Percentiles rank a stretch among this genome's conserved stretches.
These are phyloP conservation scores for Drosophila parabipectinata DNA, from an alignment of 1,140 invertebrate species.

Conservation along the genomic window DNA sequence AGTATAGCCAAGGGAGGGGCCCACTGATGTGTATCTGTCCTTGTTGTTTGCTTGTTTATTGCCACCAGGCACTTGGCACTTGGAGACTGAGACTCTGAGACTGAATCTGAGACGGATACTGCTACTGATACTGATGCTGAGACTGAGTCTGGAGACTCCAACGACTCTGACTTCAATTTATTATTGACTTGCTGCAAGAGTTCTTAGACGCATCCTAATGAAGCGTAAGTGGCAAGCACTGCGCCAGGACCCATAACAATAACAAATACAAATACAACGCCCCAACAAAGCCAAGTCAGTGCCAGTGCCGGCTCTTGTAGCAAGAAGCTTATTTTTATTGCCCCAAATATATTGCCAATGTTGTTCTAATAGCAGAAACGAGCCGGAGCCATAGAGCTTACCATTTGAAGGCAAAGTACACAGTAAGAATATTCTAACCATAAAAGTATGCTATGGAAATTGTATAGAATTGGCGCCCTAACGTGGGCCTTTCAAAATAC, in stretches of 20 bases:
- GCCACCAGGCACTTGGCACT: conserved; percentile 50
- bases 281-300: conserved; percentile 2
- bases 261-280: conserved; percentile 41
- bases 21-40: conserved; percentile 49
- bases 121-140: conserved; percentile 1
- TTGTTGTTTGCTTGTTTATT: conserved; percentile 64
- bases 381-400: conserved; percentile 47
- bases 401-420: conserved; percentile 17
- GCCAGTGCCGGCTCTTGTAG: conserved; percentile 49
- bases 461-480: neutral
- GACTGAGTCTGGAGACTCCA: conserved; percentile 8
- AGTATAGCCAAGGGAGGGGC: conserved; percentile 1
- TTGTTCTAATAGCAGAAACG: conserved; percentile 81
- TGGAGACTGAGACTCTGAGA: conserved; percentile 7
- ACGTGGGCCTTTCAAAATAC: neutral
- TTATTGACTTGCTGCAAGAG: conserved; percentile 76
- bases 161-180: conserved; percentile 58
- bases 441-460: neutral
- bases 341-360: conserved; percentile 79
- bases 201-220: conserved; percentile 79
- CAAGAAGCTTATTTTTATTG: conserved; percentile 80
- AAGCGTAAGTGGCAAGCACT: conserved; percentile 78
- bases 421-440: neutral
- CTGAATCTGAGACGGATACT: conserved; percentile 17
- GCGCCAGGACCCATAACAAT: conserved; percentile 64